Conservation (phyloP, 1,140 invertebrate genomes). For the Diuraphis noxia region DNA sequence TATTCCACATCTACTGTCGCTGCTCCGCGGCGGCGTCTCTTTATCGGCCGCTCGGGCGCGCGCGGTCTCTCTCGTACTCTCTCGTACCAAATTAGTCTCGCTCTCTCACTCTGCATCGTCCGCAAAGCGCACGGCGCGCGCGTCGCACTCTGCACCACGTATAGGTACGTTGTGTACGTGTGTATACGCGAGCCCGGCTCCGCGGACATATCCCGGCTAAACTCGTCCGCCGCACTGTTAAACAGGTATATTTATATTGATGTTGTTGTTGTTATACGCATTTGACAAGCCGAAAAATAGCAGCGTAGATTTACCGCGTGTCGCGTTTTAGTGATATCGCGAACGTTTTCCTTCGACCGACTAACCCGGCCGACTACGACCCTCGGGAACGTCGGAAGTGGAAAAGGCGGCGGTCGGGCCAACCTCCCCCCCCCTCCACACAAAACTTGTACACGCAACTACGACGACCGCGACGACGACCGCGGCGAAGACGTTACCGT, state of each 20-base stretch:
- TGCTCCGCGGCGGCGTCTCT: background rate
- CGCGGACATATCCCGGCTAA: background rate
- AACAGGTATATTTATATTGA: background rate
- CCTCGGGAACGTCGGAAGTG: background rate
- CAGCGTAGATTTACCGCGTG: background rate
- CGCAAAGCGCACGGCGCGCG: background rate
- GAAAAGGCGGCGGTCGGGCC: background rate
- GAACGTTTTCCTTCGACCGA: background rate
- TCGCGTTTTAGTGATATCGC: background rate
- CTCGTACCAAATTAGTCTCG: background rate
- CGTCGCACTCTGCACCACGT: background rate
- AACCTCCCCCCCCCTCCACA: too few species aligned
- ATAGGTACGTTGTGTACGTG: background rate
- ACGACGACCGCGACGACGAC: background rate
- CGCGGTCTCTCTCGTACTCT: background rate
- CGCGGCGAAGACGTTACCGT: background rate
- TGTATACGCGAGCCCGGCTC: conserved; percentile 1
- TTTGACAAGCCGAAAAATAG: background rate
- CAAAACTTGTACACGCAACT: background rate
- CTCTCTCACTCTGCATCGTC: background rate
- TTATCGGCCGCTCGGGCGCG: background rate
- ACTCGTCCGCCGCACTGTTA: background rate
- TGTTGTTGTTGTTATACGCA: background rate
- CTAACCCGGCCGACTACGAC: background rate
- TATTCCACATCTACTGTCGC: background rate